Evolutionary conservation across 2,888 invertebrate genomes (phyloP).

Genomic region (Acanthopleura granulata): DNA sequence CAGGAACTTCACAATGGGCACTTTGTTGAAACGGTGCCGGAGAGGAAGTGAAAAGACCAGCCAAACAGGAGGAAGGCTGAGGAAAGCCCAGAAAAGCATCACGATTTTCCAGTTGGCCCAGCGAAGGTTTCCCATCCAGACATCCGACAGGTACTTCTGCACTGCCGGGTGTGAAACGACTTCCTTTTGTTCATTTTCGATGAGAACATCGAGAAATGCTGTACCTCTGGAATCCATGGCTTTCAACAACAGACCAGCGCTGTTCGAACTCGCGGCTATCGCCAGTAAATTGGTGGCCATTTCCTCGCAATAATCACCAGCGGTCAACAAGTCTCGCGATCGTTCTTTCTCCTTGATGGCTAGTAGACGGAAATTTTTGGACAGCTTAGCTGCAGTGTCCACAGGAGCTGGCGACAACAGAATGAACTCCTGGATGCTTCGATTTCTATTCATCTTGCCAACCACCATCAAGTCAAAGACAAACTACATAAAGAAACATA

Average conservation of each 20-base stretch:
- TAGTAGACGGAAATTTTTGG: slow-evolving; percentile 80
- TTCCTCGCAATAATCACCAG: slow-evolving; percentile 95
- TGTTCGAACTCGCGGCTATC: slow-evolving; percentile 92
- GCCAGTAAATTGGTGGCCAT: slow-evolving; percentile 98
- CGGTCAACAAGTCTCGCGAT: slow-evolving; percentile 94
- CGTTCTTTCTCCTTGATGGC: slow-evolving; percentile 98
- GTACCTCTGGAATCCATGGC: slow-evolving; percentile 94
- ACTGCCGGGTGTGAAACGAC: slow-evolving; percentile 93
- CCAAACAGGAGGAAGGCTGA: slow-evolving; percentile 96
- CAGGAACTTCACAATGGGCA: slow-evolving; percentile 99
- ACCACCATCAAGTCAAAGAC: slow-evolving; percentile 98
- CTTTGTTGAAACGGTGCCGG: slow-evolving; percentile 95
- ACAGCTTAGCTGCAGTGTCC: slow-evolving; percentile 97
- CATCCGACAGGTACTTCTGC: slow-evolving; percentile 92
- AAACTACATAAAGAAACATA: slow-evolving; percentile 74
- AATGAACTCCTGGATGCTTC: slow-evolving; percentile 97
- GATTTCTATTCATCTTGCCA: slow-evolving; percentile 91
- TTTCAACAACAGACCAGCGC: slow-evolving; percentile 93
- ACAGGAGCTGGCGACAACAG: slow-evolving; percentile 99
- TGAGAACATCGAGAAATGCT: slow-evolving; percentile 95
- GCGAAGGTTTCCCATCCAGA: slow-evolving; percentile 96
- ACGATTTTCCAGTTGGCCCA: slow-evolving; percentile 96
- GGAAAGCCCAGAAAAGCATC: slow-evolving; percentile 83
- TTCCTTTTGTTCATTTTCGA: slow-evolving; percentile 99
- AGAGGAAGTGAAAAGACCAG: slow-evolving; percentile 93